Conservation (phyloP, 37 sponge, comb jelly and placozoan species). For the Beroe forskalii region DNA sequence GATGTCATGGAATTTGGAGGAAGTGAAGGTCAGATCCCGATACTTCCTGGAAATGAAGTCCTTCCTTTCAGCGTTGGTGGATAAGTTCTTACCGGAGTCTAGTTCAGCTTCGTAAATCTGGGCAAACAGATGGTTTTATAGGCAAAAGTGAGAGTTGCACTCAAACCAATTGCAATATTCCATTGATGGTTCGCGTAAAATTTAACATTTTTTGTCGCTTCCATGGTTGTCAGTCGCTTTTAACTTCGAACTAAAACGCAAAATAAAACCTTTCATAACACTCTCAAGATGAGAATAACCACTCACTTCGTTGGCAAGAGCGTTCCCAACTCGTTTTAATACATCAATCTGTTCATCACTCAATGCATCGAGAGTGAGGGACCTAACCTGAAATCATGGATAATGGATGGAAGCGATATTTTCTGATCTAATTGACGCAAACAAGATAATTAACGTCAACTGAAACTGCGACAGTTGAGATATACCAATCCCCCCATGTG, state of each 20-base stretch:
- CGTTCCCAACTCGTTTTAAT: constrained; percentile 39
- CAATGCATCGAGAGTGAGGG: constrained; percentile 35
- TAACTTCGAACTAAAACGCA: too few relatives aligned
- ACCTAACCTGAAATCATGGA: constrained; percentile 29
- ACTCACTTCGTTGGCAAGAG: not conserved
- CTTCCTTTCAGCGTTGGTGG: constrained; percentile 43
- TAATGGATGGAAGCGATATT: too few relatives aligned
- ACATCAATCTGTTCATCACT: not conserved
- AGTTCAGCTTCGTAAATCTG: constrained; percentile 44
- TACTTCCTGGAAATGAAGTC: constrained; percentile 37
- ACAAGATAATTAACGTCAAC: not conserved
- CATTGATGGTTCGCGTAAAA: too few relatives aligned
- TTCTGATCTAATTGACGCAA: not conserved
- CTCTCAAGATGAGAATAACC: too few relatives aligned
- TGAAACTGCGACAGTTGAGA: too few relatives aligned
- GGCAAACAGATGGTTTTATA: too few relatives aligned
- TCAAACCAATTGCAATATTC: too few relatives aligned
- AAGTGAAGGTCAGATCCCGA: constrained; percentile 21
- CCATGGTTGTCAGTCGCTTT: too few relatives aligned
- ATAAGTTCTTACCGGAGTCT: not conserved
- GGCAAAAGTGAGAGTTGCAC: not conserved
- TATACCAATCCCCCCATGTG: not conserved
- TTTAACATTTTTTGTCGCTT: too few relatives aligned
- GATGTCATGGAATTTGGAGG: not conserved
- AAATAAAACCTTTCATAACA: too few relatives aligned